A percentile compares a stretch with the other conserved stretches of the same genome.
These are phyloP conservation scores for Drosophila dives DNA, from an alignment of 2,888 invertebrate species.

Conservation along the genomic window DNA sequence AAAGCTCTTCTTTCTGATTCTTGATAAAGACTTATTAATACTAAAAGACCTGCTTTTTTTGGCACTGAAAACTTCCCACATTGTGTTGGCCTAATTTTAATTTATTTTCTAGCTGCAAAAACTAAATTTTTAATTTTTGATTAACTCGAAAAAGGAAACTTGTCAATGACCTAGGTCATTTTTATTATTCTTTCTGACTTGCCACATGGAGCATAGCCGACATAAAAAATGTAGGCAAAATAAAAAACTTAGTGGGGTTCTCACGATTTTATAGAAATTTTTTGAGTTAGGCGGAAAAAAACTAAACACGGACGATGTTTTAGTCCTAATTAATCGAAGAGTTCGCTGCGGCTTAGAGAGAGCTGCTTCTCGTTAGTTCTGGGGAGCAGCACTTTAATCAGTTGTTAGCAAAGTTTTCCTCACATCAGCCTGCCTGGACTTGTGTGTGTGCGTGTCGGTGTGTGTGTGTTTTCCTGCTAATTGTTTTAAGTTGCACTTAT, in stretches of 20 bases:
- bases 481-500: constrained; percentile 78
- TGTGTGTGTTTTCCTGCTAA: constrained; percentile 59
- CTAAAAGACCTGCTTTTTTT: neutral
- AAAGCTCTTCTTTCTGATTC: neutral
- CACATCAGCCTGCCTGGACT: constrained; percentile 3
- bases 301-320: constrained; percentile 16
- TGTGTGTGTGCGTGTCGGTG: neutral
- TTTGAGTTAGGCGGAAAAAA: neutral
- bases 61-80: neutral
- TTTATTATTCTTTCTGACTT: constrained; percentile 4
- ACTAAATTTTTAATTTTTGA: constrained; percentile 39
- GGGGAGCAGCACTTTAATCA: neutral
- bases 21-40: neutral
- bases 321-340: constrained; percentile 69
- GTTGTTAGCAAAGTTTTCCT: constrained; percentile 52
- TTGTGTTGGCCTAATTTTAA: constrained; percentile 5
- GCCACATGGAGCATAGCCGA: constrained; percentile 22
- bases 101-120: constrained; percentile 9
- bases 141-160: constrained; percentile 33
- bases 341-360: constrained; percentile 29
- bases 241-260: neutral
- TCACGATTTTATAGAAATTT: constrained; percentile 25
- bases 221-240: constrained; percentile 17
- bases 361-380: constrained; percentile 9
- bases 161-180: constrained; percentile 7